These are phyloP conservation scores for Drosophila setosimentum DNA, from an alignment of 2,888 invertebrate genomes.

Conservation along the genomic window DNA sequence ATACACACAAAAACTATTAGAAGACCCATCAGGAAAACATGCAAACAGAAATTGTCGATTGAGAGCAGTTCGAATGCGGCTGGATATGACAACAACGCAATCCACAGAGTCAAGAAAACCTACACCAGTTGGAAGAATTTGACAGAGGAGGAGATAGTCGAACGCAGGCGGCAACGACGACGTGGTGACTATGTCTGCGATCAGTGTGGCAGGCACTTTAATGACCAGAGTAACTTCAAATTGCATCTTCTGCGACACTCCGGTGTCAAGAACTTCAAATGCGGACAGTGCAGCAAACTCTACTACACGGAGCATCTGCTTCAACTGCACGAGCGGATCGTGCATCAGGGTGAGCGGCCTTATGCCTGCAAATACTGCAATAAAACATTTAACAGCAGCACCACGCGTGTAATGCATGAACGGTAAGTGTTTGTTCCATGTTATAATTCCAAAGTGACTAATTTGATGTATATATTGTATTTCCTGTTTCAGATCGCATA, in stretches of 20 bases:
- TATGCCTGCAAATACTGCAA: slow-evolving; percentile 78
- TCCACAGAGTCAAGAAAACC: slow-evolving; percentile 26
- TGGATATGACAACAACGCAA: background rate
- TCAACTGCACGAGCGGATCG: slow-evolving; percentile 53
- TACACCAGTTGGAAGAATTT: slow-evolving; percentile 65
- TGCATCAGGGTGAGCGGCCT: slow-evolving; percentile 82
- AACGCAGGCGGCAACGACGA: slow-evolving; percentile 59
- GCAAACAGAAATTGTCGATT: no score
- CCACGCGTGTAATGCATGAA: slow-evolving; percentile 79
- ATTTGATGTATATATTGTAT: background rate
- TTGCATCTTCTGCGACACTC: slow-evolving; percentile 65
- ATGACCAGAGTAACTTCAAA: slow-evolving; percentile 70
- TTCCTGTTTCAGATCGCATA: slow-evolving; percentile 70
- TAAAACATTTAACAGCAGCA: slow-evolving; percentile 79
- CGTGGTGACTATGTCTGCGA: slow-evolving; percentile 62
- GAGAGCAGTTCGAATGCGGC: background rate
- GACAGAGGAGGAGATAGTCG: slow-evolving; percentile 54
- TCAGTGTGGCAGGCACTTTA: slow-evolving; percentile 67
- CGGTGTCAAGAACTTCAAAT: slow-evolving; percentile 60
- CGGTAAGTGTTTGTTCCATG: slow-evolving; percentile 55
- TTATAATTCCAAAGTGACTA: background rate
- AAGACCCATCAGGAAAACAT: background rate
- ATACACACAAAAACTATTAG: background rate
- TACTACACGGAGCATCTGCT: slow-evolving; percentile 66
- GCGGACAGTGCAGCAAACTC: slow-evolving; percentile 43